These are phyloP conservation scores for Zelleria hepariella DNA, from an alignment of 2,888 invertebrate species.

Conservation along the genomic window DNA sequence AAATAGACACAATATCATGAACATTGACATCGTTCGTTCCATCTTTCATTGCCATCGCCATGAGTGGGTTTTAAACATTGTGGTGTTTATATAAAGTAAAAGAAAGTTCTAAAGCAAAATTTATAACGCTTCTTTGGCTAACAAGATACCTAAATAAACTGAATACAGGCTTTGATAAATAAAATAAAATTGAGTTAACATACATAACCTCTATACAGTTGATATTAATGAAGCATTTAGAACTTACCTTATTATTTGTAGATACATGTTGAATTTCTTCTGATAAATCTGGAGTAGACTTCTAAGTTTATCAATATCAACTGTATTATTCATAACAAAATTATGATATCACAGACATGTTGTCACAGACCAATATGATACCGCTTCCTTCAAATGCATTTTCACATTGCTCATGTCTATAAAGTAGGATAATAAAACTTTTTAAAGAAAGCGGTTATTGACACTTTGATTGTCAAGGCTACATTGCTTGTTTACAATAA, in stretches of 20 bases:
- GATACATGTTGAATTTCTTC: too few relatives aligned
- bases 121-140: not conserved
- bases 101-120: not conserved
- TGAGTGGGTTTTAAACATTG: not conserved
- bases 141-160: not conserved
- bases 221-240: too few relatives aligned
- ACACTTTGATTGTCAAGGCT: not conserved
- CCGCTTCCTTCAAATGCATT: too few relatives aligned
- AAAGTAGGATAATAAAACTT: not conserved
- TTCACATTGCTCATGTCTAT: not conserved
- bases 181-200: too few relatives aligned
- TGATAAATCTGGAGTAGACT: too few relatives aligned
- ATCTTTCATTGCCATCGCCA: slow-evolving; percentile 41
- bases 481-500: not conserved
- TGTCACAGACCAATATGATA: too few relatives aligned
- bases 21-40: slow-evolving; percentile 41
- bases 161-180: too few relatives aligned
- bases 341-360: too few relatives aligned
- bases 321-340: too few relatives aligned
- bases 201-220: not conserved
- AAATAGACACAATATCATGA: slow-evolving; percentile 24
- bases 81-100: not conserved
- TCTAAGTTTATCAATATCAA: too few relatives aligned
- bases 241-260: too few relatives aligned
- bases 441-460: not conserved